Conservation (phyloP, 1,140 invertebrate genomes). For the Sweltsa coloradensis region DNA sequence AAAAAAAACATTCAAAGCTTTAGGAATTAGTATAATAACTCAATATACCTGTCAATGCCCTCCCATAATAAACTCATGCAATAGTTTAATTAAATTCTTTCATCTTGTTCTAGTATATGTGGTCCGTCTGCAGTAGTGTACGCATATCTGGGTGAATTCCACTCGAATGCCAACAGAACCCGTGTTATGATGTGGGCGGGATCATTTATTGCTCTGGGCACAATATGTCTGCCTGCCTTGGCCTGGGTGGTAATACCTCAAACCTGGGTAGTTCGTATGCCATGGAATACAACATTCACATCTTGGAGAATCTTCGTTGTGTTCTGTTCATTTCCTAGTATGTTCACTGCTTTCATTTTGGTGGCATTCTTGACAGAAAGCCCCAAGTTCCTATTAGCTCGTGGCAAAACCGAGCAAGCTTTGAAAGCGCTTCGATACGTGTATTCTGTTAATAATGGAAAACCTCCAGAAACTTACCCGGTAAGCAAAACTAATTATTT, state of each 20-base stretch:
- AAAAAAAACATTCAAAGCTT: not conserved
- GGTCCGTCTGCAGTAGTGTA: not conserved
- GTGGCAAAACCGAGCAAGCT: slow-evolving; percentile 36
- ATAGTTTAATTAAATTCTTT: slow-evolving; percentile 9
- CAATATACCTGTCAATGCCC: too few species aligned
- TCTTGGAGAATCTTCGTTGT: slow-evolving; percentile 54
- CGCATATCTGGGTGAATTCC: slow-evolving; percentile 59
- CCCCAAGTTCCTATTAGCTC: slow-evolving; percentile 49
- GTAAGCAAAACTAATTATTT: too few species aligned
- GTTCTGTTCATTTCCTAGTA: slow-evolving; percentile 45
- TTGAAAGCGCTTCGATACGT: slow-evolving; percentile 40
- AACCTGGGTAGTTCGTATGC: slow-evolving; percentile 17
- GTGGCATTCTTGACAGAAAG: slow-evolving; percentile 54
- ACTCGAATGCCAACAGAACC: slow-evolving; percentile 57
- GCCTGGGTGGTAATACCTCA: slow-evolving; percentile 9
- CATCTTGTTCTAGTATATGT: slow-evolving; percentile 9
- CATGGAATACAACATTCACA: slow-evolving; percentile 32
- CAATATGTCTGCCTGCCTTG: not conserved
- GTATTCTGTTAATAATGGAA: slow-evolving; percentile 37
- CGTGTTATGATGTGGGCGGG: slow-evolving; percentile 69
- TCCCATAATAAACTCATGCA: too few species aligned
- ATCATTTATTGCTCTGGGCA: slow-evolving; percentile 24
- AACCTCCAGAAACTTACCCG: slow-evolving; percentile 27
- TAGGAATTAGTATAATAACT: slow-evolving; percentile 3
- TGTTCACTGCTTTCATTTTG: slow-evolving; percentile 40